phyloP scores from a whole-genome alignment of 1,140 invertebrate species.

The Paralvinella palmiformis region DNA sequence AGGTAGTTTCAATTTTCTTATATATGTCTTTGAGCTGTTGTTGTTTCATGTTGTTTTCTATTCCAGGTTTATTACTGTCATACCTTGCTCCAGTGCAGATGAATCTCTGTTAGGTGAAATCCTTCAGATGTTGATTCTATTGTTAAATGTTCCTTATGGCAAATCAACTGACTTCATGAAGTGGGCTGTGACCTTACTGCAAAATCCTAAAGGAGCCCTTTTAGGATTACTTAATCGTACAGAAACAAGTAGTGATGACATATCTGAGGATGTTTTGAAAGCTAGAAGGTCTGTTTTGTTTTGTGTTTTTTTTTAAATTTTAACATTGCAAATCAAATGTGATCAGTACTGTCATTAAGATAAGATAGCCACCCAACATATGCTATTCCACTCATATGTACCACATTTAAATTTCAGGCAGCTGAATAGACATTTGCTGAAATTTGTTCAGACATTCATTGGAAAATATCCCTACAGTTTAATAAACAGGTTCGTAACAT shows the following conservation, averaged over 20 bases:
- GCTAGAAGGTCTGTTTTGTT: conserved; percentile 30
- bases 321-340: not conserved
- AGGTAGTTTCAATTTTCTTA: too few species aligned
- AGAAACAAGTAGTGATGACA: conserved; percentile 25
- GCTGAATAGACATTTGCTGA: conserved; percentile 10
- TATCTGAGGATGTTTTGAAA: conserved; percentile 25
- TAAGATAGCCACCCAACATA: too few species aligned
- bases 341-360: not conserved
- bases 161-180: conserved; percentile 29
- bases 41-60: too few species aligned
- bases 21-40: too few species aligned
- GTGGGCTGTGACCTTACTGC: conserved; percentile 37
- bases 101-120: conserved; percentile 38
- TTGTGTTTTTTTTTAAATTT: not conserved
- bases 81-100: conserved; percentile 36
- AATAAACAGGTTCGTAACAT: not conserved
- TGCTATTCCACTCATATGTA: too few species aligned
- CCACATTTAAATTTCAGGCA: too few species aligned
- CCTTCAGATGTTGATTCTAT: conserved; percentile 32
- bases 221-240: conserved; percentile 34
- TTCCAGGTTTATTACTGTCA: conserved; percentile 40
- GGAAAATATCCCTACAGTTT: conserved; percentile 12
- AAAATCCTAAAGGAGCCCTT: conserved; percentile 36
- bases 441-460: conserved; percentile 13
- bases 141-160: conserved; percentile 26